Evolutionary conservation across 64 coral and sea anemone species (phyloP).

Genomic region (Dendronephthya gigantea): DNA sequence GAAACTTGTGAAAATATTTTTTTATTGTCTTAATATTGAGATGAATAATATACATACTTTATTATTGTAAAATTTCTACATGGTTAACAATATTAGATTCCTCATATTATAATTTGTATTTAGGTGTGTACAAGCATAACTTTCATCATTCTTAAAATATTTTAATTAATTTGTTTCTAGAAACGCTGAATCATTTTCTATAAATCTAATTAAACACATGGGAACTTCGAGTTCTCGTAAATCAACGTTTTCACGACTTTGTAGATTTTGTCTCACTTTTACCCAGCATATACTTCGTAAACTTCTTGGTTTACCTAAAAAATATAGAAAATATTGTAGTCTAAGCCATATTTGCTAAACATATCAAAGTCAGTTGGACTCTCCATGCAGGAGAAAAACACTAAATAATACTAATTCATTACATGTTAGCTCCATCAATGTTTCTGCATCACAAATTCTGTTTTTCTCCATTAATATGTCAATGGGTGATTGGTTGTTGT

Average conservation of each 20-base stretch:
- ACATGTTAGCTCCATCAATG: not conserved
- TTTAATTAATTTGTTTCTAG: not conserved
- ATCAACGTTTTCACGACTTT: not conserved
- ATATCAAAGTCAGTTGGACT: not conserved
- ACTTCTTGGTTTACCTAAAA: not conserved
- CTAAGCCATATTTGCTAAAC: not conserved
- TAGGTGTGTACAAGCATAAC: not conserved
- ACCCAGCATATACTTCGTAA: not conserved
- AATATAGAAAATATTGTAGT: not conserved
- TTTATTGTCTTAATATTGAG: too few relatives aligned
- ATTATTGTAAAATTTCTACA: too few relatives aligned
- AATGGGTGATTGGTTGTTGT: constrained; percentile 2
- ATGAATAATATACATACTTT: too few relatives aligned
- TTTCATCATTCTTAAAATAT: not conserved
- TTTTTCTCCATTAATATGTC: constrained; percentile 14
- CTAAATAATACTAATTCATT: not conserved
- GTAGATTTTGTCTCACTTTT: not conserved
- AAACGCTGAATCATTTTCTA: not conserved
- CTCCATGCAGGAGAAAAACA: not conserved
- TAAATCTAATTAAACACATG: not conserved
- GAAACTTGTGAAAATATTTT: too few relatives aligned
- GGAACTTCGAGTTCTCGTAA: not conserved
- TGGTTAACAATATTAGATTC: too few relatives aligned
- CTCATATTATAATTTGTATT: too few relatives aligned
- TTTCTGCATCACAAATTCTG: not conserved